Base-by-base conservation (phyloP, 2,113 vertebrate species). In the Oryctolagus cuniculus region DNA sequence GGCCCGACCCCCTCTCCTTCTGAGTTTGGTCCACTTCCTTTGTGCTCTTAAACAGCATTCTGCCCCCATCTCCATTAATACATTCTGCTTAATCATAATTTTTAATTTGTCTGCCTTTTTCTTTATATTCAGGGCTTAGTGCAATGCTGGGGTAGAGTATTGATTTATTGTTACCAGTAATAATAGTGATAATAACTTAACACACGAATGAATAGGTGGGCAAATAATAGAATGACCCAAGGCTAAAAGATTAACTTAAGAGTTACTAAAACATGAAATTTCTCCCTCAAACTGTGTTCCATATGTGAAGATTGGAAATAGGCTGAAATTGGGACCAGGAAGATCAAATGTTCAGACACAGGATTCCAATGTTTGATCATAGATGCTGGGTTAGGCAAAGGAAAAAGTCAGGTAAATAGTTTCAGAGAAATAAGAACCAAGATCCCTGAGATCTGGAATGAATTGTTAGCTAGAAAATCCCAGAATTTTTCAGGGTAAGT, bases 401-500 rank as follows among this genome's bases (percentile, higher is more conserved):
- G 36, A 82, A 34, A 63, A 93, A 24, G 21, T 86, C 80, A 53
- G 34, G n/a, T 89, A 86, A 86, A 72, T 12, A 53, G 29, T 69
- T 89, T 85, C 75, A 22, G 44, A 74, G 83, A 90, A 95, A 61
- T 51, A 73, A 55, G 27, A 91, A 81, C 27, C 53, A 89, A 38
- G 38, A 49, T 91, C 29, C 73, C 22, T 44, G 92, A 94, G 89
- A 91, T 34, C 38, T 51, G 10, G 25, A 79, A 64, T 53, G 3
- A 55, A 91, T 15, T 81, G 86, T 84, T 29, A 95, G 3, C 38
- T 81, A 53, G 22, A 74, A 90, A 81, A 75, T n/a, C 72, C 24
- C 38, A 95, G 66, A 31, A 88, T 94, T 93, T 95, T 92, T 61
- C 70, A 94, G 19, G 85, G 0, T 84, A 81, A 95, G 25, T 29